Evolutionary conservation across 2,113 vertebrate species (phyloP), one percentile per base, ranked within the genome.

Genomic region (Taurulus bubalis): DNA sequence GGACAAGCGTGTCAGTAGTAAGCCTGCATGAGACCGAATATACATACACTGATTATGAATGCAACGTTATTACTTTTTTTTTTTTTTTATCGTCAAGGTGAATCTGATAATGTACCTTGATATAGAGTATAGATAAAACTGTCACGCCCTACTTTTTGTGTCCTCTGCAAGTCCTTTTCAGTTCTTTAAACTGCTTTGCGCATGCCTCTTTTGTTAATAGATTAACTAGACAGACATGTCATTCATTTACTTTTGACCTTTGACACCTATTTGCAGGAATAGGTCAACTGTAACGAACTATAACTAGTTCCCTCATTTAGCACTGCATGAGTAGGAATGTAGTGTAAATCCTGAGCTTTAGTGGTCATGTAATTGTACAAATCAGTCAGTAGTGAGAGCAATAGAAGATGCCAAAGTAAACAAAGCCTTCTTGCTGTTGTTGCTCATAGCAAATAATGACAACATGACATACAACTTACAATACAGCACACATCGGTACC

Each of bases 301-400:
- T 67, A 65, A 78, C 55, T n/a, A 71, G 60, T 64, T 79, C 42
- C 66, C 49, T 55, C 70, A 53, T 70, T 82, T 53, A 83, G 45
- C 38, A 0, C 20, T 22, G 18, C 82, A 69, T 68, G 32, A 45
- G n/a, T 77, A 24, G 60, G 65, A 78, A 72, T 53, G 73, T 9
- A 40, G 42, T 77, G 47, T 66, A 36, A 58, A 79, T 74, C 20
- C 28, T n/a, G 36, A 30, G 62, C 67, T 76, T 65, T 68, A 82
- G 77, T 73, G 72, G 32, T 67, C 59, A 58, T 49, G 70, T 53
- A 78, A 84, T 77, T 72, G 75, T 49, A 64, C 58, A 68, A 77
- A 77, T 85, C 80, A 71, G 55, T 82, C 82, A 67, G 60, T 9
- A 66, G 70, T 83, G 67, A 85, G 78, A 80, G 60, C 74, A 26